These are phyloP conservation scores for Phainopepla nitens DNA, from an alignment of 2,113 vertebrate genomes.

Conservation along the genomic window DNA sequence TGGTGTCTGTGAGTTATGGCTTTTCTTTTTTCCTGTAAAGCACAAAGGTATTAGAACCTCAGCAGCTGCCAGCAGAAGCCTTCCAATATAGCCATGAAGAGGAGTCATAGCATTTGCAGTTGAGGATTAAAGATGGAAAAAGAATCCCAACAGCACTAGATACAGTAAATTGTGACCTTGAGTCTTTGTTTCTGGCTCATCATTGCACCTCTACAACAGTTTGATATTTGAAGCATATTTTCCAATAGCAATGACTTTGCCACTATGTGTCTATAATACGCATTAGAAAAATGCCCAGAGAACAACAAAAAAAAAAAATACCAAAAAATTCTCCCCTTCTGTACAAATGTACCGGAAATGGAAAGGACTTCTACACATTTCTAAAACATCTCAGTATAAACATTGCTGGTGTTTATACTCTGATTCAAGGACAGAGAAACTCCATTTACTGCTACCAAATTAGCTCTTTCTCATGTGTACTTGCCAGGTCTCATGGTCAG, in stretches of 20 bases:
- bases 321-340: not conserved
- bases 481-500: not conserved
- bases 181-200: not conserved
- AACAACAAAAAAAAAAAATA: rapidly evolving
- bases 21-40: not conserved
- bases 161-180: not conserved
- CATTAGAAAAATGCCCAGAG: not conserved
- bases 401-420: not conserved
- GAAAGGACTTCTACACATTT: not conserved
- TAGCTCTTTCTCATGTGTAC: not conserved
- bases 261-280: rapidly evolving
- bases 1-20: rapidly evolving
- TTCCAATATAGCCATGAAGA: not conserved
- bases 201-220: not conserved
- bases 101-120: not conserved
- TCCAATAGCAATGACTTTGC: not conserved
- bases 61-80: not conserved
- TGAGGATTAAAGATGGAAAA: not conserved
- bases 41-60: not conserved
- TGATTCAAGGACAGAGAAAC: not conserved
- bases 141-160: not conserved
- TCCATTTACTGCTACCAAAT: not conserved
- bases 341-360: not conserved
- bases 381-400: not conserved
- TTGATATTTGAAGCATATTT: not conserved